Base-by-base conservation (phyloP, 2,888 invertebrate species). In the Nemotelus pantherinus region DNA sequence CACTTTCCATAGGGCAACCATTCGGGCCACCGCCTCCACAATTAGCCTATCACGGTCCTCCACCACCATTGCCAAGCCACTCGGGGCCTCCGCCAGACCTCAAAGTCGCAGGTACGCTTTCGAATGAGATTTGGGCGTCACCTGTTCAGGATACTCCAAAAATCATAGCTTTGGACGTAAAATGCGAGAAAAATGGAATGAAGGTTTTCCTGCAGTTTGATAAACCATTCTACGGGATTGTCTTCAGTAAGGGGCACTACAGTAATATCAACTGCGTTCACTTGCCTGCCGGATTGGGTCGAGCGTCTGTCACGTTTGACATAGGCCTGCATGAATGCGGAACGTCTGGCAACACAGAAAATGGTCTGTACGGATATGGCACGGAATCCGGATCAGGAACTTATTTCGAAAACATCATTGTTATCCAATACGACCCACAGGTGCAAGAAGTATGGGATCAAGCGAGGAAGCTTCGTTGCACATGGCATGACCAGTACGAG, bases 391-490 rank as follows among this genome's bases (percentile, higher is more conserved):
- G 96, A 0, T 95, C 95, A 2, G 97, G 97, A 4, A 96, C 96
- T 2, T 97, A 94, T 86, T 96, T 97, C 82, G 97, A 97, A 88
- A 97, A 97, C 83, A 96, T 96, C 70, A 95, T 97, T 82, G 96
- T 97, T 25, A 93, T 97, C 78, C 97, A 96, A 84, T 97, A 96
- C 84, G 97, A 97, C 87, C 95, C 95, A 2, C 94, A 94, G 88
- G 96, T 97, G 0, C 96, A 97, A 87, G 97, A 97, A 88, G 95
- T 96, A 2, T 97, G 97, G 97, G 97, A 97, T 88, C 96, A 96
- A 86, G 97, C 97, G 0, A 89, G 97, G 75, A 96, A 96, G 85
- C 86, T 97, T 44, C 91, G 97, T 10, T 97, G 97, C 87, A 96
- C 96, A 0, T 97, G 97, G 97, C 96, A 97, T 84, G 96, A 97